Evolutionary conservation across 2,888 invertebrate genomes (phyloP).

Genomic region (Siphlonurus alternatus): DNA sequence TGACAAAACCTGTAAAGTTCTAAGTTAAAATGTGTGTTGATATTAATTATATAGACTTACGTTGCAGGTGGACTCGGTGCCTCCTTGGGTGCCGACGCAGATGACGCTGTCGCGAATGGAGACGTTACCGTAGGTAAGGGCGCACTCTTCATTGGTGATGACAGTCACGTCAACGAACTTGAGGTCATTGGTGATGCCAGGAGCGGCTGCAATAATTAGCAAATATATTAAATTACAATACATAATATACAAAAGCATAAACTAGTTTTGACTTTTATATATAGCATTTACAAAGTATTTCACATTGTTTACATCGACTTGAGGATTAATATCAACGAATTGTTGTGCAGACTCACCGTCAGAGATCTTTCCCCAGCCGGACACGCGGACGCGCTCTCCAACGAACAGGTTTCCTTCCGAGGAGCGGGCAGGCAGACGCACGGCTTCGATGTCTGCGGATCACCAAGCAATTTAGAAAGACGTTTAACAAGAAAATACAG

Average conservation of each 20-base stretch:
- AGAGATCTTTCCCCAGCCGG: constrained; percentile 4
- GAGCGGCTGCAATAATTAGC: constrained; percentile 5
- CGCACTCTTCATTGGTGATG: constrained; percentile 23
- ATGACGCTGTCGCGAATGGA: constrained; percentile 20
- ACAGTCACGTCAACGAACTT: constrained; percentile 20
- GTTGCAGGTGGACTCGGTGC: constrained; percentile 21
- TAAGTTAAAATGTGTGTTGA: too few relatives aligned
- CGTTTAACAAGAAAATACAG: too few relatives aligned
- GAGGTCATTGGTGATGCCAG: constrained; percentile 12
- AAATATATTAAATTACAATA: not conserved
- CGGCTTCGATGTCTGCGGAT: constrained; percentile 10
- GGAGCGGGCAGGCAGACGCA: constrained; percentile 6
- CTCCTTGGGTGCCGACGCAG: constrained; percentile 22
- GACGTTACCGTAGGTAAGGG: constrained; percentile 15
- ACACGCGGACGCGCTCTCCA: not conserved
- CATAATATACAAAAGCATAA: too few relatives aligned
- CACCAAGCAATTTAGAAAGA: too few relatives aligned
- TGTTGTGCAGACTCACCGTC: too few relatives aligned
- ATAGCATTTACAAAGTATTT: too few relatives aligned
- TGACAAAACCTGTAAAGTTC: too few relatives aligned
- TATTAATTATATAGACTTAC: too few relatives aligned
- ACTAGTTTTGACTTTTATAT: too few relatives aligned
- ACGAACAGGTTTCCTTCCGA: not conserved
- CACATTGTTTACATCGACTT: too few relatives aligned
- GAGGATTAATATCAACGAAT: too few relatives aligned